phyloP scores from a whole-genome alignment of 2,113 vertebrate genomes.

The Neopipo cinnamomea region DNA sequence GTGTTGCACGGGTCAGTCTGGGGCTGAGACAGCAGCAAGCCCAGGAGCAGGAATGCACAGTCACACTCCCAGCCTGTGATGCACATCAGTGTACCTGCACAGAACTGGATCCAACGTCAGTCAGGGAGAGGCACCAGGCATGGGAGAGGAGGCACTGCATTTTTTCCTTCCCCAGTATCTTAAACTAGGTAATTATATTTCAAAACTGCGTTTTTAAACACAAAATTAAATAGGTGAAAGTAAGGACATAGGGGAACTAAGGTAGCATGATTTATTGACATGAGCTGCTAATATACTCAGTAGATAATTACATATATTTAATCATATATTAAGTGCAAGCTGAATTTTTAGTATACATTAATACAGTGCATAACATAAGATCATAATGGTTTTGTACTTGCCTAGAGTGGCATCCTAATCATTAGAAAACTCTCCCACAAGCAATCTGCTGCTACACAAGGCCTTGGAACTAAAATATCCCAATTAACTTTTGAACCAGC shows the following conservation, averaged over 20 bases:
- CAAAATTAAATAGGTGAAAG: not conserved
- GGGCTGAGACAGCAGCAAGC: not conserved
- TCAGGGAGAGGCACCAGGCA: not conserved
- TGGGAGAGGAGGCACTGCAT: not conserved
- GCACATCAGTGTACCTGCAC: accelerated
- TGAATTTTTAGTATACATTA: not conserved
- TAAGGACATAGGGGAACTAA: not conserved
- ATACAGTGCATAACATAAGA: not conserved
- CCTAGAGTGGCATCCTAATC: not conserved
- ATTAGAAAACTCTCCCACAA: not conserved
- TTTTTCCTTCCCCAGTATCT: not conserved
- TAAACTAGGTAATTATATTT: not conserved
- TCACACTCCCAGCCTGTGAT: not conserved
- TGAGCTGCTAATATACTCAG: not conserved
- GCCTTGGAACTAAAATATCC: not conserved
- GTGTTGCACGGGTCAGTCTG: accelerated
- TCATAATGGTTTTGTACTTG: not conserved
- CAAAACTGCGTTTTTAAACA: not conserved
- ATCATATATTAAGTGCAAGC: not conserved
- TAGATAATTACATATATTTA: slow-evolving; percentile 4
- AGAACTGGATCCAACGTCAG: accelerated
- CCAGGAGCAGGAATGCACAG: not conserved
- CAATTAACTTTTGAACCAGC: not conserved
- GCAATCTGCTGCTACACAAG: not conserved
- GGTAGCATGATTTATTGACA: slow-evolving; percentile 39